Conservation (phyloP, 1,140 invertebrate species). For the Acromyrmex echinatior region DNA sequence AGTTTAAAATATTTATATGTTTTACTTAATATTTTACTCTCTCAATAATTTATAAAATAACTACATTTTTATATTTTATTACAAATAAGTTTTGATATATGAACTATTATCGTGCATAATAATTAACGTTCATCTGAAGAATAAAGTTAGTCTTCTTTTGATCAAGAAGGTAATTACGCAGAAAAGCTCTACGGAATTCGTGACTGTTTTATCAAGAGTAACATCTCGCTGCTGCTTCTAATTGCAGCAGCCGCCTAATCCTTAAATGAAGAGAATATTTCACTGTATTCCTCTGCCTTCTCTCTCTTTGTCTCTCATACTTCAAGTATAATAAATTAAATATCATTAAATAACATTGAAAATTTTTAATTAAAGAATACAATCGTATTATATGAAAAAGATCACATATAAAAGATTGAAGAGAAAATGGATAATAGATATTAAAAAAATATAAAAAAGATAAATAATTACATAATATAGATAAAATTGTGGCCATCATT, state of each 20-base stretch:
- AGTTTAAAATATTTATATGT: no score
- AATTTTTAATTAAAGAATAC: not conserved
- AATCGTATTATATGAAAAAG: not conserved
- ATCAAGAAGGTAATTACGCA: constrained; percentile 22
- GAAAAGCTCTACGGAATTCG: not conserved
- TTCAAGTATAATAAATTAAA: not conserved
- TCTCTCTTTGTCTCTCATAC: not conserved
- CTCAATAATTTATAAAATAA: constrained; percentile 7
- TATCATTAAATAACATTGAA: not conserved
- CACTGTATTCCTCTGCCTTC: not conserved
- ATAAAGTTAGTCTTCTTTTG: constrained; percentile 9
- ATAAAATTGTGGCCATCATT: not conserved
- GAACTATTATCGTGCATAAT: not conserved
- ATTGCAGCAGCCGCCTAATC: constrained; percentile 8
- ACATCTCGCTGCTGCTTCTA: not conserved
- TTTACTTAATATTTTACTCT: not conserved
- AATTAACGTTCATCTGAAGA: not conserved
- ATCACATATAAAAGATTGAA: not conserved
- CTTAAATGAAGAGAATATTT: constrained; percentile 11
- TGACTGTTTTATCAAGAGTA: constrained; percentile 50
- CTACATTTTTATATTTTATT: constrained; percentile 1
- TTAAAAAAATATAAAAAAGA: not conserved
- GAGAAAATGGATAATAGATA: not conserved
- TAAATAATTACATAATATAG: not conserved
- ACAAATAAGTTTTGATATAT: not conserved